Evolutionary conservation across 2,113 vertebrate species (phyloP).

Genomic region (Etheostoma cragini): DNA sequence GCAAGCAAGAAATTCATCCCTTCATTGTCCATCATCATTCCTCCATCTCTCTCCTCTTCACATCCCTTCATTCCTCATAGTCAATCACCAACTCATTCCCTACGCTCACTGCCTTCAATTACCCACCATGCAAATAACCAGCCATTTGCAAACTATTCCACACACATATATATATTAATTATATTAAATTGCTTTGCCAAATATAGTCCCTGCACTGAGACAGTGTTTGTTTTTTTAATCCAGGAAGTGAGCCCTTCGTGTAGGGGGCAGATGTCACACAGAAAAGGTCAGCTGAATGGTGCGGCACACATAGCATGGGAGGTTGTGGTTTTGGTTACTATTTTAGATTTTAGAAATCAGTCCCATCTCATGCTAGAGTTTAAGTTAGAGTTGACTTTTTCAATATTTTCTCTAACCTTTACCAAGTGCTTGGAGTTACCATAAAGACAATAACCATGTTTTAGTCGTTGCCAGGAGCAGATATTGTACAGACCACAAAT

Average conservation of each 20-base stretch:
- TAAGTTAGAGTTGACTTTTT: neutral
- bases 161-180: neutral
- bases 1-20: constrained; percentile 6
- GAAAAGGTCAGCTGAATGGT: neutral
- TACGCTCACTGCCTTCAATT: neutral
- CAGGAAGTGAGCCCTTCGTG: constrained; percentile 1
- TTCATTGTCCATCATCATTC: constrained; percentile 15
- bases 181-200: neutral
- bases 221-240: neutral
- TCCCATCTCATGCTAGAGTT: neutral
- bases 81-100: neutral
- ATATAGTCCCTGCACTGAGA: neutral
- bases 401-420: neutral
- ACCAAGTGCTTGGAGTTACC: neutral
- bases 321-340: neutral
- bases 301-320: neutral
- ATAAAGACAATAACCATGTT: neutral
- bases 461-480: neutral
- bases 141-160: neutral
- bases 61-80: neutral
- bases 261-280: neutral
- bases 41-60: neutral
- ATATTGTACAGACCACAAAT: neutral
- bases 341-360: neutral
- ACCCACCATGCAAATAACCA: constrained; percentile 6